phyloP scores from a whole-genome alignment of 2,888 invertebrate species.

The Apeira syringaria region DNA sequence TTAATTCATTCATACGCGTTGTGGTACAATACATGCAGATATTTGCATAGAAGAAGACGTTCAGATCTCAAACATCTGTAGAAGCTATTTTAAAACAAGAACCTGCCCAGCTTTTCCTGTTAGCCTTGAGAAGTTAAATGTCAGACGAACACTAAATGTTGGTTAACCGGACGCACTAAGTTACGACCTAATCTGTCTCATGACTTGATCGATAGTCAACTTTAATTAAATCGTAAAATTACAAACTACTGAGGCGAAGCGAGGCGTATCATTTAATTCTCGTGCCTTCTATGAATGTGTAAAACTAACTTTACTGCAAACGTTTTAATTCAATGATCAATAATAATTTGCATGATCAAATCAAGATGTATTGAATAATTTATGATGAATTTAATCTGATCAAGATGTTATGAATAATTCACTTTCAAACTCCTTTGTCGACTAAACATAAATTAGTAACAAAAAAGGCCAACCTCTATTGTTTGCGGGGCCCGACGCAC shows the following conservation, averaged over 20 bases:
- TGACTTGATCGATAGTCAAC: constrained; percentile 2
- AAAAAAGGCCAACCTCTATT: constrained; percentile 47
- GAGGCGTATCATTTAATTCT: not conserved
- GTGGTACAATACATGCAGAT: too few species aligned
- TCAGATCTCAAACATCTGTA: too few species aligned
- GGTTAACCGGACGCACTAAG: constrained; percentile 3
- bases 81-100: constrained; percentile 5
- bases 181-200: not conserved
- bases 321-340: too few species aligned
- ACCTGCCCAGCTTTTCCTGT: constrained; percentile 14
- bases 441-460: constrained; percentile 16
- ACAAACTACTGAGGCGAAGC: not conserved
- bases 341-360: not conserved
- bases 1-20: too few species aligned
- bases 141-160: constrained; percentile 16
- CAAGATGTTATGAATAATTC: constrained; percentile 1
- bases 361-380: not conserved
- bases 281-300: too few species aligned
- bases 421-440: constrained; percentile 10
- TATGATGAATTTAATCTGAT: not conserved
- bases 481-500: constrained; percentile 43
- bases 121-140: constrained; percentile 24
- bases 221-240: constrained; percentile 5
- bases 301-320: not conserved
- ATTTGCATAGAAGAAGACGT: too few species aligned